phyloP scores from a whole-genome alignment of 2,113 vertebrate species.

The Myiozetetes cayanensis region DNA sequence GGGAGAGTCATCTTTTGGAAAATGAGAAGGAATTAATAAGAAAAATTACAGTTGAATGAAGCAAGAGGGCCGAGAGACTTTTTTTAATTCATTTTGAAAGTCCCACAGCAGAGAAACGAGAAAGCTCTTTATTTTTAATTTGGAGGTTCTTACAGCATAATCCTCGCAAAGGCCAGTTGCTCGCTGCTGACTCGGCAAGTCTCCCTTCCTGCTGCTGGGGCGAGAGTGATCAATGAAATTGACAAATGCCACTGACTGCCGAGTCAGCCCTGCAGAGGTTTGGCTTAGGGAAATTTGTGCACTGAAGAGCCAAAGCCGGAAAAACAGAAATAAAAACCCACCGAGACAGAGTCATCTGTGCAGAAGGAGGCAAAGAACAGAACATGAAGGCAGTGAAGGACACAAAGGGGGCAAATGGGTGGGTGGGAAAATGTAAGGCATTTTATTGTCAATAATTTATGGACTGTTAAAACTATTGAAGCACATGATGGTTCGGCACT shows the following conservation, averaged over 20 bases:
- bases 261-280: conserved; percentile 51
- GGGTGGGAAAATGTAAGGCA: background rate
- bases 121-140: conserved; percentile 45
- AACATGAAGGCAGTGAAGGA: background rate
- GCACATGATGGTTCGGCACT: background rate
- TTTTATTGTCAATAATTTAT: conserved; percentile 27
- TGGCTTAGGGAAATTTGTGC: conserved; percentile 7
- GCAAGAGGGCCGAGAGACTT: background rate
- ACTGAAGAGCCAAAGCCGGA: background rate
- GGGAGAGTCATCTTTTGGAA: conserved; percentile 17
- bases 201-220: background rate
- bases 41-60: conserved; percentile 42
- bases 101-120: conserved; percentile 30
- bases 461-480: conserved; percentile 3
- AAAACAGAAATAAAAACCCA: conserved; percentile 21
- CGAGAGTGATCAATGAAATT: conserved; percentile 59
- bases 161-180: background rate
- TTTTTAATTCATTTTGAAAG: conserved; percentile 28
- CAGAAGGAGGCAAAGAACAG: conserved; percentile 4
- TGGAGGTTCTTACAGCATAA: conserved; percentile 25
- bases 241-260: conserved; percentile 56
- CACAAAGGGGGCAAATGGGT: background rate
- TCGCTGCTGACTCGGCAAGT: conserved; percentile 38
- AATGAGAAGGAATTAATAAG: conserved; percentile 33
- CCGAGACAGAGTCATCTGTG: background rate